Base-by-base conservation (phyloP, 2,888 invertebrate genomes). In the Cosmia trapezina region DNA sequence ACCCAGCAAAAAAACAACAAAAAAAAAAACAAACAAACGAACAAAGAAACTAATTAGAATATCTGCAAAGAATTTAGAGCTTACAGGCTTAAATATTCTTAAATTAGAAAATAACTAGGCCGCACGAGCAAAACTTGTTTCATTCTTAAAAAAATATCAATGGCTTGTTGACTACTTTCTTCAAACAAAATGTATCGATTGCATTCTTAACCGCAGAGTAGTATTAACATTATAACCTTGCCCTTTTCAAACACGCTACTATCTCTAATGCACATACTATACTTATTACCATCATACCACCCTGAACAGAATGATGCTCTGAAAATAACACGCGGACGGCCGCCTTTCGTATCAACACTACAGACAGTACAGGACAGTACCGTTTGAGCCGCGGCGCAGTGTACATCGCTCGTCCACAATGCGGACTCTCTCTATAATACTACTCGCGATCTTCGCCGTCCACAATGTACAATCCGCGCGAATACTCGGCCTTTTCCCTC, bases 401-500 rank as follows among this genome's bases (percentile, higher is more conserved):
- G 85, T 86, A 65, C 82, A 88, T 86, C 87, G 83, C 68, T 88
- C 86, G 84, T 59, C 76, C 83, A 90, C 90, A 74, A 94, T 94
- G 95, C 91, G 92, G 80, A 78, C 88, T 65, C 70, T 89, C 74
- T 80, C 86, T 43, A 65, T 89, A 72, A 74, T 87, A 75, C 80
- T 90, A 71, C 84, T 90, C 76, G 86, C 87, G 66, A 71, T 91
- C 56, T 70, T 92, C 66, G 85, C 91, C 79, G 81, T 92, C 66
- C 79, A 89, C 78, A 70, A 92, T 89, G 93, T 84, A 5, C 78
- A 89, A 74, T 78, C 94, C 68, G 96, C 95, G 64, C 96, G 96
- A 60, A 96, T 97, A 67, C 94, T 97, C 60, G 97, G 96, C 5
- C 89, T 97, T 0, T 97, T 97, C 85, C 96, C 97, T 0, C 96